Evolutionary conservation across 2,797 vertebrate species (phyloP).

Genomic region (Propithecus deckenii): DNA sequence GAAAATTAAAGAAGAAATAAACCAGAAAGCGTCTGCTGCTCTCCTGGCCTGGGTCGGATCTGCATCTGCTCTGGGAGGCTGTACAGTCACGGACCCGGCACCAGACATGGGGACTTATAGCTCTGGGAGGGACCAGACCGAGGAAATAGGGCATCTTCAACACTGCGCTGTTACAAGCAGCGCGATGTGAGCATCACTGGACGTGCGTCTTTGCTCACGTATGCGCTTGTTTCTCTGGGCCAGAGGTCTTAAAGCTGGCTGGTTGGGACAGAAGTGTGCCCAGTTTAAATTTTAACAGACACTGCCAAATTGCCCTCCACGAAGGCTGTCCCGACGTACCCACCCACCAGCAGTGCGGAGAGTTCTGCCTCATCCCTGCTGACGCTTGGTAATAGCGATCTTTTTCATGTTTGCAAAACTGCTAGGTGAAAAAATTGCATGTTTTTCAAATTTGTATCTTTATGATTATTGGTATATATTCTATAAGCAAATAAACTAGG

Average conservation of each 20-base stretch:
- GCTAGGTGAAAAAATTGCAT: background rate
- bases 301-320: background rate
- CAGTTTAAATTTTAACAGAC: background rate
- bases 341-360: background rate
- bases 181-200: fast-evolving
- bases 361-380: background rate
- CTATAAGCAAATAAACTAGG: background rate
- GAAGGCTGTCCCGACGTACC: fast-evolving
- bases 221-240: background rate
- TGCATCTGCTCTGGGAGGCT: background rate
- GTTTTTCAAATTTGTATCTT: background rate
- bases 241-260: background rate
- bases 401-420: background rate
- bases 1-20: background rate
- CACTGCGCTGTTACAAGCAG: fast-evolving
- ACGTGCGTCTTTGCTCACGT: fast-evolving
- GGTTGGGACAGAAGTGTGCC: background rate
- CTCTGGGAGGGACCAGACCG: background rate
- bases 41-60: background rate
- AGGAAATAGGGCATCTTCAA: background rate
- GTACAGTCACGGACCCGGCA: background rate
- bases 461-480: background rate
- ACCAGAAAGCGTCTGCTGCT: background rate
- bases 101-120: background rate
- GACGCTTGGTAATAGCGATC: too few relatives aligned